These are phyloP conservation scores for Pterocles orientalis DNA, from an alignment of 2,113 vertebrate species.

Conservation along the genomic window DNA sequence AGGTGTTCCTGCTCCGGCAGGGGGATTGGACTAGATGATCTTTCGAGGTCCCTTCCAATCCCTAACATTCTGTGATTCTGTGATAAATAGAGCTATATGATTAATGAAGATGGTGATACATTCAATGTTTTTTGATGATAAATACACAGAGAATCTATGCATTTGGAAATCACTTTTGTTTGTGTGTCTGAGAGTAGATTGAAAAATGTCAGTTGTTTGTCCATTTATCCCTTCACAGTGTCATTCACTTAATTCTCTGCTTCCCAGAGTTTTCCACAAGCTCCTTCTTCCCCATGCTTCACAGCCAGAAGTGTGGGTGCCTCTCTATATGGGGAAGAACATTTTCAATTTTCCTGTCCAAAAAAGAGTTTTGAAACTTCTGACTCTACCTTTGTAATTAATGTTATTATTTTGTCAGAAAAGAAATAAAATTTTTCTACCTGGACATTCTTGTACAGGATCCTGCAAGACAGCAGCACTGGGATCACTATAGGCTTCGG, in stretches of 20 bases:
- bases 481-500: constrained; percentile 74
- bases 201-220: not conserved
- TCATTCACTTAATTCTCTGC: not conserved
- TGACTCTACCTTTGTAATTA: not conserved
- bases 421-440: constrained; percentile 49
- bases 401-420: not conserved
- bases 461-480: constrained; percentile 81
- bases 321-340: not conserved
- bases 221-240: not conserved
- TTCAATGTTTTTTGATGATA: not conserved
- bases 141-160: not conserved
- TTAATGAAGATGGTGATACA: not conserved
- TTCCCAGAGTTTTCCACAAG: not conserved
- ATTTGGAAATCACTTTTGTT: not conserved
- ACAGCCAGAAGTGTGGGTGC: not conserved
- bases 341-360: not conserved
- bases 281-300: not conserved
- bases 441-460: constrained; percentile 77
- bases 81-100: not conserved
- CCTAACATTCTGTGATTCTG: no score
- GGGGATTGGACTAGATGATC: no score
- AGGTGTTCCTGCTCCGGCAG: no score
- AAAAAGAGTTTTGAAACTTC: not conserved
- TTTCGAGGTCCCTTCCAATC: no score
- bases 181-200: not conserved